Evolutionary conservation across 2,888 invertebrate species (phyloP), one percentile per base, ranked within the genome.

Genomic region (Ypsolopha scabrella): DNA sequence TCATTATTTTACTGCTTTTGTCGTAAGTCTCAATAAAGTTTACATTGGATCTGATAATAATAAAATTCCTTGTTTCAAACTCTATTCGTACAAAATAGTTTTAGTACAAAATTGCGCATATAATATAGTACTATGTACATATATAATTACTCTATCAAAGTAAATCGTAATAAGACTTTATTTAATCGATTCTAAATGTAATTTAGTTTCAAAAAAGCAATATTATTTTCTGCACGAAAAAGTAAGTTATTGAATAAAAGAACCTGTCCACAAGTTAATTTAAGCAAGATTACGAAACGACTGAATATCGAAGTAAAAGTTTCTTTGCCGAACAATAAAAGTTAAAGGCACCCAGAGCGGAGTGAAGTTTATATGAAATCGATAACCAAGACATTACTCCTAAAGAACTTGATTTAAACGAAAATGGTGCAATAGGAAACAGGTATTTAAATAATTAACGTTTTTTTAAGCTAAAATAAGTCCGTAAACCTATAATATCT

Each of bases 241-340:
- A 39, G 33, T 41, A 39, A 39, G 41, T 77, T 78, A 80, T 80
- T 75, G 72, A 73, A 70, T 74, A 71, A 78, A 70, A 68, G 70
- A 68, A 71, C 69, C 73, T 76, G 76, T 80, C 75, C 73, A 70
- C 73, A 71, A 75, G 75, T 73, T 78, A 72, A 76, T 76, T 70
- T 67, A 68, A 66, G 79, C 70, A 67, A 70, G 70, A 75, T 81
- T 80, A 75, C 72, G 60, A 60, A 67, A 64, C 68, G 62, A 79
- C 74, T 77, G 79, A 80, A 80, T 78, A 77, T 72, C 65, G 65
- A 62, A 34, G 39, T 35, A 41, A 48, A 55, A 51, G 41, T 50
- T 53, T 53, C 37, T 46, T 39, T 24, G 9, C 48, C 48, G 33
- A 35, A 50, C 38, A 36, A 41, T 41, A 39, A 50, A 48, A 48